Evolutionary conservation across 2,113 vertebrate genomes (phyloP), one percentile per base, ranked within the genome.

Genomic region (Reinhardtius hippoglossoides): DNA sequence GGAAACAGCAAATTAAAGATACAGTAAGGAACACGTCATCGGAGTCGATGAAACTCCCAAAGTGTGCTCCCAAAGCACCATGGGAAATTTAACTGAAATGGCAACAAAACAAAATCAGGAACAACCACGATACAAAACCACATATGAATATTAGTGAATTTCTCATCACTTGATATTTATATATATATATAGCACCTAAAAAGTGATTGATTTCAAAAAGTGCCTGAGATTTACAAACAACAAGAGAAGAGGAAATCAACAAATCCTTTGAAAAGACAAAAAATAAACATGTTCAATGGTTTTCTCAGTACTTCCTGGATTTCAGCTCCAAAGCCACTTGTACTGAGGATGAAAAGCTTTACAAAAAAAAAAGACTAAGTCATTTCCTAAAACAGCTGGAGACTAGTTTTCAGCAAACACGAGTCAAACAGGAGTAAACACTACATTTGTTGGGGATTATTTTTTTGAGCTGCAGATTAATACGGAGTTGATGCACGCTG

Each of bases 61-160:
- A 46, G 31, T 40, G 56, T 48, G 18, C 71, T 76, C 71, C 10
- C 61, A 77, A 82, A 80, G 70, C 74, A 76, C 23, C 66, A 66
- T 18, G 20, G 72, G 61, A 71, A 78, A 70, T 40, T 37, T 7
- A 71, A 57, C 12, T 63, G 12, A 75, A 67, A 66, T 50, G 69
- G 59, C 23, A 63, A 5, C 46, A 55, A 46, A 64, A 66, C 76
- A 46, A 55, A 62, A 59, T 21, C 44, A 63, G 60, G 63, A 46
- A 48, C 37, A 60, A 73, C 27, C 67, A 88, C 77, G 14, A 42
- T 13, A 78, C 62, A 71, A 80, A 80, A 78, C 35, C 16, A 78
- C 60, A 72, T 71, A 37, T 68, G 58, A 61, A 67, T 35, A 55
- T 37, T 14, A 5, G 13, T 67, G 18, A 68, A 44, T 27, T 21